Evolutionary conservation across 2,797 vertebrate species (phyloP).

Genomic region (Coluber constrictor): DNA sequence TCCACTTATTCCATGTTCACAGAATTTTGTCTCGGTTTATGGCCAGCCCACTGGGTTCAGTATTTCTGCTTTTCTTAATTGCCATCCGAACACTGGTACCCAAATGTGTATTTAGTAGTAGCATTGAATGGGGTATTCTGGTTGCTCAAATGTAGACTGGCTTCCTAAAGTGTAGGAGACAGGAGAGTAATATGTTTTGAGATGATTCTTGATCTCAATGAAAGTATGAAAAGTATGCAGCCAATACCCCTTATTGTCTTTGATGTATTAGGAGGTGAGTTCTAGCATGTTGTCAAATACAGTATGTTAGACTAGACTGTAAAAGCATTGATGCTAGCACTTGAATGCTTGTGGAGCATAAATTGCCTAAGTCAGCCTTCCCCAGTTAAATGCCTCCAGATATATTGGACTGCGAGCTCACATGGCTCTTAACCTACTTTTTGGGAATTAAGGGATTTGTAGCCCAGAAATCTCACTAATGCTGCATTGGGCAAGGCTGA

Average conservation of each 20-base stretch:
- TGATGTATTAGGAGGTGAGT: slow-evolving; percentile 23
- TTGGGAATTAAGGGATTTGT: not conserved
- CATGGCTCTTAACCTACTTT: not conserved
- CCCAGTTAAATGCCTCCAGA: not conserved
- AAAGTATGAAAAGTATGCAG: slow-evolving; percentile 3
- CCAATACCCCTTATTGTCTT: not conserved
- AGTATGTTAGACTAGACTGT: slow-evolving; percentile 38
- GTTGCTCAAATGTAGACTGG: not conserved
- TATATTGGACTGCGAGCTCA: not conserved
- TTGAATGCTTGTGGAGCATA: slow-evolving; percentile 41
- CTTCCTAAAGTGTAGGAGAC: not conserved
- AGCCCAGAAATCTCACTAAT: not conserved
- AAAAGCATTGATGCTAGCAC: slow-evolving; percentile 36
- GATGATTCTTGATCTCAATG: slow-evolving; percentile 1
- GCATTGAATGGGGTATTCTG: not conserved
- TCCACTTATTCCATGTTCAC: slow-evolving; percentile 32
- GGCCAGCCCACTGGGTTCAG: slow-evolving; percentile 34
- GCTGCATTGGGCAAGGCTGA: not conserved
- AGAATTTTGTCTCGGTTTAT: slow-evolving; percentile 33
- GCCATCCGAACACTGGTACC: not conserved
- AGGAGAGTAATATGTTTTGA: not conserved
- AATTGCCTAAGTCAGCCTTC: not conserved
- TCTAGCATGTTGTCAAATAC: slow-evolving; percentile 28
- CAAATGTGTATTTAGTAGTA: slow-evolving; percentile 2
- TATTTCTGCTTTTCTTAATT: slow-evolving; percentile 12